These are phyloP conservation scores for Sphyrna mokarran DNA, from an alignment of 2,113 vertebrate genomes.

Conservation along the genomic window DNA sequence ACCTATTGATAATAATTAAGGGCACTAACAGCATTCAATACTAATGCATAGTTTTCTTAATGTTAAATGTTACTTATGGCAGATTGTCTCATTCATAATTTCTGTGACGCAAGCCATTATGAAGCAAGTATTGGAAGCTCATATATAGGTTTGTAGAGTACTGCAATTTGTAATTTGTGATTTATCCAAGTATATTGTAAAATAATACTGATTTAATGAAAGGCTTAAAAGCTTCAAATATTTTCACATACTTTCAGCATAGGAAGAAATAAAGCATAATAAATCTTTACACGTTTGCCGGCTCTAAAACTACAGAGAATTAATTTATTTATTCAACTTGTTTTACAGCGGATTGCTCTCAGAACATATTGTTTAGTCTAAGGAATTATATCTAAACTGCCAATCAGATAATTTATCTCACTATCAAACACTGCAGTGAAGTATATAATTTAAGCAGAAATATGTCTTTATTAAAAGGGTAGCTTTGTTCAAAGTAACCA, in stretches of 20 bases:
- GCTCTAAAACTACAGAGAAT: background rate
- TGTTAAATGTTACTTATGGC: background rate
- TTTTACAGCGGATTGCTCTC: background rate
- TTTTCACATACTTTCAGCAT: background rate
- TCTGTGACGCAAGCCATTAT: background rate
- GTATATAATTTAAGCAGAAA: conserved; percentile 3
- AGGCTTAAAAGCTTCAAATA: conserved; percentile 10
- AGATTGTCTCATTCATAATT: conserved; percentile 24
- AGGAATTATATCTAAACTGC: background rate
- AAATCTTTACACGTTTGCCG: background rate
- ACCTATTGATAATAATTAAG: background rate
- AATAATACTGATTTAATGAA: background rate
- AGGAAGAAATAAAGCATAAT: background rate
- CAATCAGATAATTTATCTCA: background rate
- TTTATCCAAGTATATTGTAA: background rate
- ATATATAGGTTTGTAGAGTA: background rate
- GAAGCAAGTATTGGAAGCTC: conserved; percentile 22
- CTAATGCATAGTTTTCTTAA: background rate
- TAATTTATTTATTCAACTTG: background rate
- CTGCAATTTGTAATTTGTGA: background rate
- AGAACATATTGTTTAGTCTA: background rate
- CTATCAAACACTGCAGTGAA: background rate
- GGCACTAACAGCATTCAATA: background rate
- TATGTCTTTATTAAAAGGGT: background rate
- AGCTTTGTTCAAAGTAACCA: background rate